Percentiles rank a stretch among this genome's conserved stretches.
Evolutionary conservation across 2,888 invertebrate genomes (phyloP).

Genomic region (Bhutanitis thaidina): DNA sequence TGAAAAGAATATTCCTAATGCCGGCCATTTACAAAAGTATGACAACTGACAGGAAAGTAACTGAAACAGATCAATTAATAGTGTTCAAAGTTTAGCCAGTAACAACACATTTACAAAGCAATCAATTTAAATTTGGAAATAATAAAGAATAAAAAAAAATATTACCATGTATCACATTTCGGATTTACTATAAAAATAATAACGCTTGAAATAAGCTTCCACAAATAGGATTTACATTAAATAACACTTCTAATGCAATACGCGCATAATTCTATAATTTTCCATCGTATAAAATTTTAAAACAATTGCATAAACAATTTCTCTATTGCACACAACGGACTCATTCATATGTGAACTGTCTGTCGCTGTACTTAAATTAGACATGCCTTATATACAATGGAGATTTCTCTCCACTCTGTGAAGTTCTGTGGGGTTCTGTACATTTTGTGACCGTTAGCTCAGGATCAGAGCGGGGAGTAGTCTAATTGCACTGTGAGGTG

Average conservation of each 20-base stretch:
- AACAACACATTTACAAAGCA: too few relatives aligned
- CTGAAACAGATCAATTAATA: too few relatives aligned
- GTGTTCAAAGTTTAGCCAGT: too few relatives aligned
- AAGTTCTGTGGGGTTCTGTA: constrained; percentile 36
- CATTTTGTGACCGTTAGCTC: constrained; percentile 35
- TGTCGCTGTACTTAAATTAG: constrained; percentile 18
- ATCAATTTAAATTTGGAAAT: not conserved
- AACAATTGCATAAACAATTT: constrained; percentile 12
- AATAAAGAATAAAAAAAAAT: too few relatives aligned
- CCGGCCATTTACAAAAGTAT: not conserved
- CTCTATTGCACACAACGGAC: constrained; percentile 9
- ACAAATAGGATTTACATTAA: not conserved
- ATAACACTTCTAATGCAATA: not conserved
- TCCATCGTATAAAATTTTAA: constrained; percentile 13
- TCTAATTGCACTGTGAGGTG: constrained; percentile 96
- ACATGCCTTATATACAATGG: constrained; percentile 33
- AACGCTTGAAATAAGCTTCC: constrained; percentile 4
- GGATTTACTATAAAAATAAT: constrained; percentile 3
- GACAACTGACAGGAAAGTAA: too few relatives aligned
- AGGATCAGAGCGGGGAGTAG: constrained; percentile 84
- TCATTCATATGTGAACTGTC: not conserved
- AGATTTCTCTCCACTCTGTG: constrained; percentile 22
- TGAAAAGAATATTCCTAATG: not conserved
- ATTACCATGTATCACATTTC: constrained; percentile 10
- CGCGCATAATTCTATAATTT: constrained; percentile 5